Conservation (phyloP, 2,888 invertebrate species). For the Ophion slaviceki region DNA sequence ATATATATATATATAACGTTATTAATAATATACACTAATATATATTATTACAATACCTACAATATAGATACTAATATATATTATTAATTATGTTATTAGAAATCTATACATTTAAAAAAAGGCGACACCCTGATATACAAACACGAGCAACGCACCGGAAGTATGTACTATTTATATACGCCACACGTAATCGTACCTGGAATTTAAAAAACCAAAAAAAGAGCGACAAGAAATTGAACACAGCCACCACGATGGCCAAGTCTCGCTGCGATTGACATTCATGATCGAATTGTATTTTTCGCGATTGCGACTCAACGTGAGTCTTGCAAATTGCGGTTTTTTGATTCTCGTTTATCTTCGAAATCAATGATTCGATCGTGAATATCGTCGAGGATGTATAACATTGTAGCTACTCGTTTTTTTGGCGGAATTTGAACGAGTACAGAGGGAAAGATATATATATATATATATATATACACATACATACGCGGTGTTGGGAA, state of each 20-base stretch:
- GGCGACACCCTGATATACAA: neutral
- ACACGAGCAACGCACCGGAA: slow-evolving; percentile 46
- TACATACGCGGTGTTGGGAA: no score
- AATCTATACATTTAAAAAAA: neutral
- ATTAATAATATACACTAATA: neutral
- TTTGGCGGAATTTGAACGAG: slow-evolving; percentile 6
- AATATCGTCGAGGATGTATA: slow-evolving; percentile 26
- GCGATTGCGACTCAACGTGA: neutral
- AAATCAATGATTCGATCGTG: slow-evolving; percentile 26
- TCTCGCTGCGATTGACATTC: slow-evolving; percentile 50
- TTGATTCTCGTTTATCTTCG: neutral
- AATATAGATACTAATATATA: neutral
- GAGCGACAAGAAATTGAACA: slow-evolving; percentile 45
- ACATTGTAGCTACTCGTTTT: slow-evolving; percentile 56
- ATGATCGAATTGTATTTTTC: slow-evolving; percentile 30
- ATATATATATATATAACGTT: neutral
- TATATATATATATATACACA: no score
- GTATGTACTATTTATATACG: slow-evolving; percentile 57
- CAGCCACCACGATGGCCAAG: slow-evolving; percentile 61
- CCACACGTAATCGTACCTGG: slow-evolving; percentile 54
- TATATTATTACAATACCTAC: neutral
- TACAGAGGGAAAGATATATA: slow-evolving; percentile 3
- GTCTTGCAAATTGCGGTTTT: neutral
- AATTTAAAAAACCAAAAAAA: slow-evolving; percentile 31
- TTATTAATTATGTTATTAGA: neutral